Conservation (phyloP, 2,113 vertebrate species). For the Jacana jacana region DNA sequence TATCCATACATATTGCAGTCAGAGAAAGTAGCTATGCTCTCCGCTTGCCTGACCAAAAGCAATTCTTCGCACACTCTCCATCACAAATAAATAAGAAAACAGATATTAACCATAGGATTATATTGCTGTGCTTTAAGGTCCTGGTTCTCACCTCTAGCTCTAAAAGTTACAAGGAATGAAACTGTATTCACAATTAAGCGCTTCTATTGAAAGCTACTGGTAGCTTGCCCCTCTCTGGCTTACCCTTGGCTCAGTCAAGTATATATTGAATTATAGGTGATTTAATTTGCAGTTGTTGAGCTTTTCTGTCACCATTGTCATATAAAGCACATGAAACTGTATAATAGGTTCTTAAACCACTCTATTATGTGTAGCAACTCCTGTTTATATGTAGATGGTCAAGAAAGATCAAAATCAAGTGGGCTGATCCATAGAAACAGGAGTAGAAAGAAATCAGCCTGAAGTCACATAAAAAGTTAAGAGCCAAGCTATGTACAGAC, state of each 20-base stretch:
- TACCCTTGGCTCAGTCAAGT: background rate
- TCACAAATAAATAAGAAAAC: background rate
- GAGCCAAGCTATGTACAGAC: background rate
- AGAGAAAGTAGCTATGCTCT: background rate
- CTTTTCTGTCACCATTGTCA: background rate
- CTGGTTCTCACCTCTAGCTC: background rate
- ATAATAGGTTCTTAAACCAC: background rate
- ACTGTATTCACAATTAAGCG: background rate
- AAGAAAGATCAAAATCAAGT: background rate
- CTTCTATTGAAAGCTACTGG: background rate
- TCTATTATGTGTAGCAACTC: background rate
- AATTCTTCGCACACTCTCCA: background rate
- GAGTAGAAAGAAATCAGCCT: background rate
- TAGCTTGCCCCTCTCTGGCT: background rate
- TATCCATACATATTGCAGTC: background rate
- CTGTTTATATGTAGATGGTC: background rate
- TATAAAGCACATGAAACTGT: background rate
- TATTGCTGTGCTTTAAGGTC: background rate
- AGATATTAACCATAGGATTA: background rate
- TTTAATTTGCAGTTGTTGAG: background rate
- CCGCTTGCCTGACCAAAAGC: background rate
- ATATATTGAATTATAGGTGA: background rate
- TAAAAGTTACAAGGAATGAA: background rate
- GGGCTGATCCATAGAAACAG: background rate
- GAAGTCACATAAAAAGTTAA: background rate